These are phyloP conservation scores for Heptranchias perlo DNA, from an alignment of 2,113 vertebrate genomes.

Conservation along the genomic window DNA sequence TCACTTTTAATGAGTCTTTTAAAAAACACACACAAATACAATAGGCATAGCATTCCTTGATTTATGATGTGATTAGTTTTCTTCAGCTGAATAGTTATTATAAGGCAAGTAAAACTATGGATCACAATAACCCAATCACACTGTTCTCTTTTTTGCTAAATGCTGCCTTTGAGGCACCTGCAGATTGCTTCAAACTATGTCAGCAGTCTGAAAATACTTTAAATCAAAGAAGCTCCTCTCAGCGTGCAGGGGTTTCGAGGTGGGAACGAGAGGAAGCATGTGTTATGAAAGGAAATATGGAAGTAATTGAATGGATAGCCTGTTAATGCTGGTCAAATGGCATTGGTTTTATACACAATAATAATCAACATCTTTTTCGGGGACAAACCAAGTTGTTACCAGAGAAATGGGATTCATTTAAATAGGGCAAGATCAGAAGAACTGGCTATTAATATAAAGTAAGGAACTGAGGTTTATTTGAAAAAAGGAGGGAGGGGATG, in stretches of 20 bases:
- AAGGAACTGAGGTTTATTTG: constrained; percentile 3
- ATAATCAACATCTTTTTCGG: neutral
- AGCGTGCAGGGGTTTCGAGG: neutral
- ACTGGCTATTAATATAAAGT: neutral
- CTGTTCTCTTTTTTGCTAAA: neutral
- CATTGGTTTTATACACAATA: neutral
- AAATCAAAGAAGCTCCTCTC: neutral
- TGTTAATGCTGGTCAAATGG: neutral
- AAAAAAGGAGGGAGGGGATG: neutral
- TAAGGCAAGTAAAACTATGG: neutral
- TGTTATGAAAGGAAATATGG: neutral
- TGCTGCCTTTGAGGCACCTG: neutral
- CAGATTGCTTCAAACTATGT: neutral
- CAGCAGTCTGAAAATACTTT: neutral
- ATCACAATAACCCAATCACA: neutral
- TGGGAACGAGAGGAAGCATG: neutral
- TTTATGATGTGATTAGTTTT: neutral
- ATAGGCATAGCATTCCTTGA: neutral
- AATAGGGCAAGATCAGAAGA: neutral
- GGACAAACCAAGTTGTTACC: neutral
- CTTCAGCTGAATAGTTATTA: neutral
- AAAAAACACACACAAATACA: neutral
- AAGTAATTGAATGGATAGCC: neutral
- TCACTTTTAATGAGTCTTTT: constrained; percentile 28
- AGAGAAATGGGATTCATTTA: neutral